Percentiles rank a stretch among this genome's conserved stretches.
Conservation (phyloP, 1,140 invertebrate species). For the Hyphantria cunea region DNA sequence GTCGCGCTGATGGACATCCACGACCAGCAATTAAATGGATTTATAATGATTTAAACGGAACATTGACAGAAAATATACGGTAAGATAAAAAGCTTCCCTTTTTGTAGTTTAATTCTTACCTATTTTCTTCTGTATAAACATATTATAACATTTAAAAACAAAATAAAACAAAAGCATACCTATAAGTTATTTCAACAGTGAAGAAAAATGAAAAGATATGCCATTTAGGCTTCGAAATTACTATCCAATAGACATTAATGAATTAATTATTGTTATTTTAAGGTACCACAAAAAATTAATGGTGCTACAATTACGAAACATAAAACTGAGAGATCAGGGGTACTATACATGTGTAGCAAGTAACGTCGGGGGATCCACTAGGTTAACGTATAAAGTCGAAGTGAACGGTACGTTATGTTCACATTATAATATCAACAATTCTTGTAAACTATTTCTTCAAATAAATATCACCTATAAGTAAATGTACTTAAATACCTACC, state of each 20-base stretch:
- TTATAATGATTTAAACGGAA: slow-evolving; percentile 9
- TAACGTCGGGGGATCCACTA: slow-evolving; percentile 32
- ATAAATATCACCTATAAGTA: too few relatives aligned
- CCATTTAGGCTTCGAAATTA: too few relatives aligned
- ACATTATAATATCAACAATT: too few relatives aligned
- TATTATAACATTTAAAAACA: too few relatives aligned
- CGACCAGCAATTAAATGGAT: slow-evolving; percentile 43
- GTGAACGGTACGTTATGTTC: slow-evolving; percentile 41
- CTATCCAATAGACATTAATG: not conserved
- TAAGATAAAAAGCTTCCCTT: slow-evolving; percentile 7
- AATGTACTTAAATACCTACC: too few relatives aligned
- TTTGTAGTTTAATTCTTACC: not conserved
- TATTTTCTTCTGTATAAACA: too few relatives aligned
- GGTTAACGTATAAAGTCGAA: slow-evolving; percentile 48
- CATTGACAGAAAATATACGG: not conserved
- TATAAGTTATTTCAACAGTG: too few relatives aligned
- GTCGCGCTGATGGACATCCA: slow-evolving; percentile 41
- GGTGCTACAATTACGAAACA: slow-evolving; percentile 11
- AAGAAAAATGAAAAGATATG: too few relatives aligned
- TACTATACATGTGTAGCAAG: slow-evolving; percentile 49
- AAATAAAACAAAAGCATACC: too few relatives aligned
- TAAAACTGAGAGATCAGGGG: slow-evolving; percentile 40
- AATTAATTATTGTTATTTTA: not conserved
- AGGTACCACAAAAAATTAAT: not conserved
- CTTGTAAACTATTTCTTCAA: too few relatives aligned